These are phyloP conservation scores for Smittia sp. DNA, from an alignment of 2,888 invertebrate genomes.

Conservation along the genomic window DNA sequence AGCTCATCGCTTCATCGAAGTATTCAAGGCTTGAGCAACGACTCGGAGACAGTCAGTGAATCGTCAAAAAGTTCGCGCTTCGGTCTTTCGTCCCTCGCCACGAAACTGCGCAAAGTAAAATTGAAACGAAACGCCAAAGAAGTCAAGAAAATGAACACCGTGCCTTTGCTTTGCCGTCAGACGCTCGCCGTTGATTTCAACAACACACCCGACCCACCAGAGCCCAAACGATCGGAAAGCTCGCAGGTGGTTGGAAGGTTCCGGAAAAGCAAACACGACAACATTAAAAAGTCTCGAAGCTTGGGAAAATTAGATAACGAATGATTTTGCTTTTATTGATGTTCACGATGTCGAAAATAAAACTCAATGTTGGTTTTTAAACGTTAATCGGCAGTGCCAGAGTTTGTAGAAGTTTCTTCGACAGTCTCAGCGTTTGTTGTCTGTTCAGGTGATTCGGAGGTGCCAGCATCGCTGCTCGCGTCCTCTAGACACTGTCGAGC, in stretches of 20 bases:
- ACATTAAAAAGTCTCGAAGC: constrained; percentile 26
- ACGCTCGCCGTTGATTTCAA: constrained; percentile 63
- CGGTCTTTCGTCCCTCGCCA: constrained; percentile 59
- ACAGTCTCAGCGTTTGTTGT: not conserved
- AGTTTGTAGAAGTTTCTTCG: not conserved
- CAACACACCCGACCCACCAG: not conserved
- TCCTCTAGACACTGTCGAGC: not conserved
- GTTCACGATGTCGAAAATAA: no score
- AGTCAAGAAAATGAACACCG: constrained; percentile 57
- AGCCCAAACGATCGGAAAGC: not conserved
- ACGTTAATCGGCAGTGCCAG: not conserved
- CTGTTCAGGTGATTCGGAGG: no score
- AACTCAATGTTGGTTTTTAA: no score
- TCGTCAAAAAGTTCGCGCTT: constrained; percentile 50
- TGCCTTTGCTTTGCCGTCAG: constrained; percentile 71
- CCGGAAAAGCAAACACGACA: constrained; percentile 20
- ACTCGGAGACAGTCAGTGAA: constrained; percentile 46
- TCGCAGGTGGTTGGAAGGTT: not conserved
- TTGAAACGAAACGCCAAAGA: constrained; percentile 52
- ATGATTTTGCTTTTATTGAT: no score
- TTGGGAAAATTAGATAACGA: constrained; percentile 20
- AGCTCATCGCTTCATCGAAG: constrained; percentile 19
- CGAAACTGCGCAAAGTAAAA: constrained; percentile 60
- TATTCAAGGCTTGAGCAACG: not conserved
- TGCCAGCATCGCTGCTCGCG: not conserved